These are phyloP conservation scores for Spilogale gracilis DNA, from an alignment of 2,113 vertebrate species.

Conservation along the genomic window DNA sequence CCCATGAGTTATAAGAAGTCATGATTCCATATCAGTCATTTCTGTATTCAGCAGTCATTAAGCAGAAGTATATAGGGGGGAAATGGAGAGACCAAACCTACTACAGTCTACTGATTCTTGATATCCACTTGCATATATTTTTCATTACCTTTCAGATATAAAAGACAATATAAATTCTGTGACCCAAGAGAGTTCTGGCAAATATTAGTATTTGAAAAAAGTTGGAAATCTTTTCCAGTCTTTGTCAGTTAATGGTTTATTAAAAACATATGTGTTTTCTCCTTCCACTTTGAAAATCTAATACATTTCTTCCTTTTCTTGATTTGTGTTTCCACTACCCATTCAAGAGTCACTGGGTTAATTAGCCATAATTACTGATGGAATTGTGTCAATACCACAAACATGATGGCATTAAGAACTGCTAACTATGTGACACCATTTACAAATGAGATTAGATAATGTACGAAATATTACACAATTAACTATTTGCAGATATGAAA, in stretches of 20 bases:
- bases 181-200: not conserved
- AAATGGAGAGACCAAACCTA: not conserved
- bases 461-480: not conserved
- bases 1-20: not conserved
- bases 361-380: not conserved
- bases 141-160: not conserved
- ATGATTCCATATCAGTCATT: not conserved
- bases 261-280: not conserved
- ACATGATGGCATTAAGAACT: not conserved
- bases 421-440: not conserved
- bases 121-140: not conserved
- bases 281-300: not conserved
- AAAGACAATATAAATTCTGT: not conserved
- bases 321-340: not conserved
- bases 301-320: not conserved
- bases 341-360: not conserved
- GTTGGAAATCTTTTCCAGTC: not conserved
- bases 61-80: not conserved
- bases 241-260: not conserved
- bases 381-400: not conserved
- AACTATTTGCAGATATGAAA: not conserved
- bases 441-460: constrained; percentile 25
- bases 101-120: not conserved
- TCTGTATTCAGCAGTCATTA: not conserved
- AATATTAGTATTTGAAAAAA: not conserved